Evolutionary conservation across 2,113 vertebrate species (phyloP).

Genomic region (Apus apus): DNA sequence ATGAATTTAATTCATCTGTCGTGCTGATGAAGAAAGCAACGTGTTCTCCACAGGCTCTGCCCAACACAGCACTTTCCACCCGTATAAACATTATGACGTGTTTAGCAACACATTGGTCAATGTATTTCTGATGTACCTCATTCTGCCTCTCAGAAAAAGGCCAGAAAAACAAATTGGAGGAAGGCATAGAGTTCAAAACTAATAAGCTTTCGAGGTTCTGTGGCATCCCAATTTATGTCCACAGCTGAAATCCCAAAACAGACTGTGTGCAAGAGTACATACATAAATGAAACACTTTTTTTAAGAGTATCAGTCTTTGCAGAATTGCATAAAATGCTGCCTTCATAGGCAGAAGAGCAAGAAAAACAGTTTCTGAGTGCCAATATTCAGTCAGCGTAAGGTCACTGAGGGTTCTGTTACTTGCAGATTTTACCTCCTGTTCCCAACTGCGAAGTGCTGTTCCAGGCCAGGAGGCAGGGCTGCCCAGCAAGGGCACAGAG

Average conservation of each 20-base stretch:
- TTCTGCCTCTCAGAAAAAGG: background rate
- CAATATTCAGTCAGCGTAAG: background rate
- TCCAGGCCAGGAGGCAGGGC: background rate
- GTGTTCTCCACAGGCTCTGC: background rate
- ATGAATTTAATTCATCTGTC: background rate
- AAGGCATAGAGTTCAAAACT: background rate
- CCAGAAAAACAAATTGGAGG: background rate
- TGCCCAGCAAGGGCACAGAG: background rate
- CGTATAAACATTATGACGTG: background rate
- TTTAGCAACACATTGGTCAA: background rate
- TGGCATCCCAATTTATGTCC: background rate
- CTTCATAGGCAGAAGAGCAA: background rate
- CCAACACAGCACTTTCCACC: background rate
- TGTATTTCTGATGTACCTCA: background rate
- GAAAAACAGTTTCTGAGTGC: background rate
- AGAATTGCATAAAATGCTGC: background rate
- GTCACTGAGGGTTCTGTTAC: rapidly evolving
- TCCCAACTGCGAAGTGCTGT: background rate
- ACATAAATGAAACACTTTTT: background rate
- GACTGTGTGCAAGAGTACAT: background rate
- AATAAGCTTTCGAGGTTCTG: background rate
- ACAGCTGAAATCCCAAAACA: background rate
- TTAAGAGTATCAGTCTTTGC: background rate
- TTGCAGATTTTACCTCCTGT: background rate
- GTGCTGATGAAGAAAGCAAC: background rate